phyloP scores from a whole-genome alignment of 2,113 vertebrate genomes.

The Hippocampus abdominalis region DNA sequence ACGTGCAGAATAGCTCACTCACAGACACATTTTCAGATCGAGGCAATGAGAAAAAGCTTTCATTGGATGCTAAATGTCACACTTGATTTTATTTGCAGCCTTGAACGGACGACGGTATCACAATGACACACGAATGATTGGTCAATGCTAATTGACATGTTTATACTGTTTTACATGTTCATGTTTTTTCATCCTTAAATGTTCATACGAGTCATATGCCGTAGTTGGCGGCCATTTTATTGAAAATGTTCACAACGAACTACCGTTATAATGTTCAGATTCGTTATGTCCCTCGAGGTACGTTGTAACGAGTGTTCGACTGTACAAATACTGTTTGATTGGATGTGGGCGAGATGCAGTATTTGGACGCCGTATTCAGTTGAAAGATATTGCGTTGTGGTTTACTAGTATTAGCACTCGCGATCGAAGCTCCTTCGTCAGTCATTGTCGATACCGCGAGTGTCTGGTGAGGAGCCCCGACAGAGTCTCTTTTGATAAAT shows the following conservation, averaged over 20 bases:
- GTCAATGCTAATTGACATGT: background rate
- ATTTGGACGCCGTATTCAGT: constrained; percentile 22
- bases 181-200: no score
- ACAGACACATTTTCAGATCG: background rate
- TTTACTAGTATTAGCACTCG: background rate
- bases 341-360: no score
- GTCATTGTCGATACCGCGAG: constrained; percentile 24
- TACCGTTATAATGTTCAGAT: no score
- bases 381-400: background rate
- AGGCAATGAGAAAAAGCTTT: background rate
- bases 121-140: background rate
- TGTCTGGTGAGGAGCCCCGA: constrained; percentile 31
- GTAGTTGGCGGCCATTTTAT: no score
- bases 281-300: no score
- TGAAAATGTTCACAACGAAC: no score
- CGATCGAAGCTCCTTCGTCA: constrained; percentile 15
- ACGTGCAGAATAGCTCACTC: background rate
- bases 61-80: background rate
- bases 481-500: constrained; percentile 62
- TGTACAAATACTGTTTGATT: background rate
- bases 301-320: no score
- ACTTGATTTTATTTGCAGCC: background rate
- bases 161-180: no score
- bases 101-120: background rate
- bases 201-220: no score